Conservation (phyloP, 2,888 invertebrate genomes). For the Sesia apiformis region DNA sequence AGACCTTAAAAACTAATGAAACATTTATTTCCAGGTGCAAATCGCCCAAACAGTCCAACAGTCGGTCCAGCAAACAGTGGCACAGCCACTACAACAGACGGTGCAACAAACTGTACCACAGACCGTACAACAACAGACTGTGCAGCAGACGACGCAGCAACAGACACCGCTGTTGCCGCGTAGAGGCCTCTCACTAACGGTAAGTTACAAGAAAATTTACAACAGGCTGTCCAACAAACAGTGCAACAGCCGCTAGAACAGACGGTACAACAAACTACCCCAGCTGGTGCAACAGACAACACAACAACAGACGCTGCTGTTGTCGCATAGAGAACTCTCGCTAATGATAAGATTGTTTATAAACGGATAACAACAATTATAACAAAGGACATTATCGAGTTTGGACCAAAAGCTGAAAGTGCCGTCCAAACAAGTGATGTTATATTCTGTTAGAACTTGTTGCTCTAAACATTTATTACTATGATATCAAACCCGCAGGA, state of each 20-base stretch:
- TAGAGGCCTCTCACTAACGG: conserved; percentile 81
- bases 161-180: conserved; percentile 70
- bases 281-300: conserved; percentile 6
- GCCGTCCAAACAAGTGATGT: too few species aligned
- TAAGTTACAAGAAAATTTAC: conserved; percentile 21
- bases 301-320: conserved; percentile 39
- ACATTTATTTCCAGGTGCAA: not conserved
- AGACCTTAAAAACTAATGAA: not conserved
- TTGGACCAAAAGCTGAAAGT: too few species aligned
- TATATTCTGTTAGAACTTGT: too few species aligned
- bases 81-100: conserved; percentile 1
- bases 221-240: conserved; percentile 8
- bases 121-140: conserved; percentile 13
- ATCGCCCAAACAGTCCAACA: conserved; percentile 8
- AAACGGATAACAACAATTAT: too few species aligned
- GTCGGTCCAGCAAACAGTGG: conserved; percentile 3
- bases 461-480: too few species aligned
- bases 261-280: not conserved
- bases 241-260: conserved; percentile 2
- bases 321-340: too few species aligned
- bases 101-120: not conserved
- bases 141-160: conserved; percentile 7
- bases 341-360: too few species aligned
- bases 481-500: too few species aligned
- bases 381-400: too few species aligned